phyloP scores from a whole-genome alignment of 2,888 invertebrate genomes.

The Macrosiphum euphorbiae region DNA sequence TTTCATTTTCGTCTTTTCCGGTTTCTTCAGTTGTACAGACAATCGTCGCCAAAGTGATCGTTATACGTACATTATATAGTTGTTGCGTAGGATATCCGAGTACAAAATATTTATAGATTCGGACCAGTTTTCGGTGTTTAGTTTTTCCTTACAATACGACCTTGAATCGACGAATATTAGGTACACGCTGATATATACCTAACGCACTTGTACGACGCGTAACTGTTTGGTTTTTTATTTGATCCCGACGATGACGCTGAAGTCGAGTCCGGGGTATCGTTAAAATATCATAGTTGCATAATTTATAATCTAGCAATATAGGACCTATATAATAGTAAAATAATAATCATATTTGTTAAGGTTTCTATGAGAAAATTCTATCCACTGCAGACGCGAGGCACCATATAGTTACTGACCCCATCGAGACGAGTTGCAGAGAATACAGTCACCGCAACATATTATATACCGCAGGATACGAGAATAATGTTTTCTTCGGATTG shows the following conservation, averaged over 20 bases:
- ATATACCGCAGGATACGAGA: background rate
- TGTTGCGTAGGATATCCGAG: background rate
- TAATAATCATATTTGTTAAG: background rate
- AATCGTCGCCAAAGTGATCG: background rate
- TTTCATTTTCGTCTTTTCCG: background rate
- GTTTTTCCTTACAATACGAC: background rate
- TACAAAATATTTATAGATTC: background rate
- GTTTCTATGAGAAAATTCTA: background rate
- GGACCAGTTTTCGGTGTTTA: constrained; percentile 18
- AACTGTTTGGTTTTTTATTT: background rate
- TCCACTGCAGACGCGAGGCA: background rate
- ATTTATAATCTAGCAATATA: background rate
- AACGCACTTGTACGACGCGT: background rate
- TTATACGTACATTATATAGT: background rate
- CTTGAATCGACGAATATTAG: constrained; percentile 24
- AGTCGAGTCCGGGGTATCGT: background rate
- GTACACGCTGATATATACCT: background rate
- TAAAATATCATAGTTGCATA: background rate
- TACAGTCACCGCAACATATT: background rate
- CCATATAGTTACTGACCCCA: background rate
- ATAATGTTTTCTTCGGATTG: background rate
- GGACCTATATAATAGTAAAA: background rate
- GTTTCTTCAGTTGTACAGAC: background rate
- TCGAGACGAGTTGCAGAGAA: background rate
- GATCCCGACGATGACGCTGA: background rate